Evolutionary conservation across 2,113 vertebrate species (phyloP), one percentile per base, ranked within the genome.

Genomic region (Synchiropus splendidus): DNA sequence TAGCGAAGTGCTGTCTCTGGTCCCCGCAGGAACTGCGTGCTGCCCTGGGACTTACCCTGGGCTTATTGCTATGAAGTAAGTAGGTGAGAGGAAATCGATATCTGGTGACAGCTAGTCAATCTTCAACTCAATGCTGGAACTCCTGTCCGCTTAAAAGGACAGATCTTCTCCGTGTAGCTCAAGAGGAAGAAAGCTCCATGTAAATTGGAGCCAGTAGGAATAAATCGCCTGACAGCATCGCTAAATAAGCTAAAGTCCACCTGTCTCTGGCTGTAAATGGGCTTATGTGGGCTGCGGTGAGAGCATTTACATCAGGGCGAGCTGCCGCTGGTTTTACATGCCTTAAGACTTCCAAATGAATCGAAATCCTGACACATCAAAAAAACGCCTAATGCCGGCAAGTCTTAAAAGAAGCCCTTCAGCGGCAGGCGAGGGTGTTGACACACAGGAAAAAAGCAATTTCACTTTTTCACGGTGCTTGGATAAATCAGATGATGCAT

Each of bases 61-160:
- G 70, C 53, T 66, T 66, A 64, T 72, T 74, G 61, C 72, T 74
- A 54, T 72, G 45, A 74, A 74, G 65, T 68, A 75, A 71, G 64
- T 66, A 74, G 67, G 65, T 30, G 15, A 66, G 72, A 70, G 58
- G 58, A 78, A 76, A 74, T 80, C 72, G 72, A 76, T 77, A 70
- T 64, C 46, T 68, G 62, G 54, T 68, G 75, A 74, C 63, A 70
- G 75, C 41, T 70, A 76, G 70, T 80, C 72, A 78, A 78, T 80
- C 66, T 72, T 18, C 35, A 42, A 72, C 68, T 72, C 62, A 64
- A 68, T 63, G 60, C 54, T 46, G 63, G 52, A 68, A 74, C 63
- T 72, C 64, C 36, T 36, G 65, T 72, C 64, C 48, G 44, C 54
- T 70, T 74, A 51, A 74, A 67, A 63, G 55, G 61, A 72, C 27